Percentiles rank a stretch among this genome's conserved stretches.
phyloP scores from a whole-genome alignment of 53 echinoderm and acorn worm genomes.

The Henricia sp. region DNA sequence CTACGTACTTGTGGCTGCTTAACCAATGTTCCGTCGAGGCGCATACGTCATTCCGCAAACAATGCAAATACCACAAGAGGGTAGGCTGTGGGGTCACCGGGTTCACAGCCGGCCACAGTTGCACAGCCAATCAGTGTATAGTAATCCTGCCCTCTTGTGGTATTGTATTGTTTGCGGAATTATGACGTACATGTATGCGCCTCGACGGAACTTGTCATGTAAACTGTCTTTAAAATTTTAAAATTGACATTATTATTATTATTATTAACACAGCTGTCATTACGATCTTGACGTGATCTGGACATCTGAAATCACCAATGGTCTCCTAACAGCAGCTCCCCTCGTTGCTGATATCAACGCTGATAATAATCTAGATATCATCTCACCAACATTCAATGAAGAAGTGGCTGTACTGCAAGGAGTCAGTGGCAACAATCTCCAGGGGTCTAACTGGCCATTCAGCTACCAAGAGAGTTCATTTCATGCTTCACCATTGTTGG shows the following conservation, averaged over 20 bases:
- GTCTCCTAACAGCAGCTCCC: conserved; percentile 66
- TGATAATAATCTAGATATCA: conserved; percentile 71
- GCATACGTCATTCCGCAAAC: too few relatives aligned
- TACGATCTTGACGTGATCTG: conserved; percentile 75
- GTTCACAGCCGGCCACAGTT: too few relatives aligned
- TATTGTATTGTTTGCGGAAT: too few relatives aligned
- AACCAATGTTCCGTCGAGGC: too few relatives aligned
- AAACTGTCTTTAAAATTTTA: too few relatives aligned
- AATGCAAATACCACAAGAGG: too few relatives aligned
- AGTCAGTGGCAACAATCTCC: conserved; percentile 59
- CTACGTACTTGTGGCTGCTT: too few relatives aligned
- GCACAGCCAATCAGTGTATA: too few relatives aligned
- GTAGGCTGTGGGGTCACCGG: too few relatives aligned
- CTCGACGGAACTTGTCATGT: too few relatives aligned
- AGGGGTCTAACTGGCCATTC: conserved; percentile 75
- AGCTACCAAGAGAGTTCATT: conserved; percentile 70
- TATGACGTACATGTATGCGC: too few relatives aligned
- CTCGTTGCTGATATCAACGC: conserved; percentile 81
- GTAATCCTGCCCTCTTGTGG: too few relatives aligned
- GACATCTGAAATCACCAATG: conserved; percentile 75
- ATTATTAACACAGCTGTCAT: conserved; percentile 56
- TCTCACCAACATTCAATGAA: conserved; percentile 73
- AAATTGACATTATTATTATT: not conserved
- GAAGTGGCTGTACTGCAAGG: conserved; percentile 71
- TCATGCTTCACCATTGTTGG: conserved; percentile 79